Conservation (phyloP, 2,888 invertebrate genomes). For the Ennomos quercinarius region DNA sequence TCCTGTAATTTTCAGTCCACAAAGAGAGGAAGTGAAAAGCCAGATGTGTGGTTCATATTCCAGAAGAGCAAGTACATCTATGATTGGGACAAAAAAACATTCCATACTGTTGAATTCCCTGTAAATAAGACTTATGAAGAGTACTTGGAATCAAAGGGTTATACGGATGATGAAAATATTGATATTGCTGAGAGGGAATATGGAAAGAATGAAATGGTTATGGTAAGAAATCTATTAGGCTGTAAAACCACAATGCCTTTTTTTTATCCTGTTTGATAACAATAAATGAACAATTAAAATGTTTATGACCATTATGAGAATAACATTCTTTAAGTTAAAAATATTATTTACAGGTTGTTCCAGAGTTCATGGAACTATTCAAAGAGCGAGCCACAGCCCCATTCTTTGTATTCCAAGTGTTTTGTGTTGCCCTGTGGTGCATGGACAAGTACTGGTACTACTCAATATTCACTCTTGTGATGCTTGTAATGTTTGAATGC, state of each 20-base stretch:
- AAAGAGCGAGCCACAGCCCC: constrained; percentile 99
- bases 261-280: no score
- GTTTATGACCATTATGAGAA: background rate
- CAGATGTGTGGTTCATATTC: constrained; percentile 95
- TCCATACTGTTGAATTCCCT: constrained; percentile 94
- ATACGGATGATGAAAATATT: constrained; percentile 92
- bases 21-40: constrained; percentile 76
- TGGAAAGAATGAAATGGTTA: constrained; percentile 94
- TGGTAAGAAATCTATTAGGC: constrained; percentile 82
- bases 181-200: constrained; percentile 91
- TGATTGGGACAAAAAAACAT: constrained; percentile 92
- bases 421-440: constrained; percentile 99
- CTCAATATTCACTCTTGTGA: constrained; percentile 97
- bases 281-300: background rate
- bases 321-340: constrained; percentile 13
- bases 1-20: constrained; percentile 60
- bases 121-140: constrained; percentile 88
- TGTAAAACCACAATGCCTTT: no score
- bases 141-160: constrained; percentile 95
- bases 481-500: constrained; percentile 98
- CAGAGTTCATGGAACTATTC: constrained; percentile 98
- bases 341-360: constrained; percentile 88
- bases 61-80: constrained; percentile 99
- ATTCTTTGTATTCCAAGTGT: constrained; percentile 99
- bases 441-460: constrained; percentile 99